Conservation (phyloP, 37 sponge, comb jelly and placozoan genomes). For the Crambe crambe region DNA sequence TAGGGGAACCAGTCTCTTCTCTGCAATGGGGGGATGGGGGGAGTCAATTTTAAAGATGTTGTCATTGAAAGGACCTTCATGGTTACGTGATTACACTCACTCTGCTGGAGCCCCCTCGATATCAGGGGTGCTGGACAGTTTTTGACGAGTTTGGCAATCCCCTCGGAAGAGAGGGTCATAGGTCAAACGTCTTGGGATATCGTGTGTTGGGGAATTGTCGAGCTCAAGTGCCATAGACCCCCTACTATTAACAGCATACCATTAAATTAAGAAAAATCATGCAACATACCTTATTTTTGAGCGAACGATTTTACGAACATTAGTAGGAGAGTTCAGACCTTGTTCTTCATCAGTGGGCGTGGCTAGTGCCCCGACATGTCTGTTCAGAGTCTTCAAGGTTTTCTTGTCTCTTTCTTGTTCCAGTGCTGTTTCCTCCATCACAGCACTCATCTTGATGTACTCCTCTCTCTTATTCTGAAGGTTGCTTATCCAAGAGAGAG, state of each 20-base stretch:
- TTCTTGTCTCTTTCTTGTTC: constrained; percentile 13
- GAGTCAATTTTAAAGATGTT: no score
- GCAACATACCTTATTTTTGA: neutral
- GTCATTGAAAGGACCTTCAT: no score
- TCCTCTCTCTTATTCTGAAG: constrained; percentile 39
- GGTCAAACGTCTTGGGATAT: no score
- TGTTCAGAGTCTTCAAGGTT: neutral
- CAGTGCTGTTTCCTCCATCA: neutral
- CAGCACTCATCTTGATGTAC: constrained; percentile 23
- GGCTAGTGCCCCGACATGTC: constrained; percentile 10
- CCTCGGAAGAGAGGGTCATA: no score
- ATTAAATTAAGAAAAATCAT: no score
- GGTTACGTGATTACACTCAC: no score
- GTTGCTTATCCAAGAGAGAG: constrained; percentile 55
- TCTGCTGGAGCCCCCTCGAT: no score
- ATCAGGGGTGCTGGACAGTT: no score
- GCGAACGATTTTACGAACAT: neutral
- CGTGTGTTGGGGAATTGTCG: no score
- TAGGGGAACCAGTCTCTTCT: neutral
- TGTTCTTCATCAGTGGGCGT: neutral
- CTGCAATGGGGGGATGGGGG: neutral
- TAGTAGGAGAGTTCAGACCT: neutral
- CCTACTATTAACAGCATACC: no score
- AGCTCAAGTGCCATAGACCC: no score
- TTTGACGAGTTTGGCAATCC: no score